Conservation (phyloP, 2,797 vertebrate genomes). For the Sebastes wilsoni region DNA sequence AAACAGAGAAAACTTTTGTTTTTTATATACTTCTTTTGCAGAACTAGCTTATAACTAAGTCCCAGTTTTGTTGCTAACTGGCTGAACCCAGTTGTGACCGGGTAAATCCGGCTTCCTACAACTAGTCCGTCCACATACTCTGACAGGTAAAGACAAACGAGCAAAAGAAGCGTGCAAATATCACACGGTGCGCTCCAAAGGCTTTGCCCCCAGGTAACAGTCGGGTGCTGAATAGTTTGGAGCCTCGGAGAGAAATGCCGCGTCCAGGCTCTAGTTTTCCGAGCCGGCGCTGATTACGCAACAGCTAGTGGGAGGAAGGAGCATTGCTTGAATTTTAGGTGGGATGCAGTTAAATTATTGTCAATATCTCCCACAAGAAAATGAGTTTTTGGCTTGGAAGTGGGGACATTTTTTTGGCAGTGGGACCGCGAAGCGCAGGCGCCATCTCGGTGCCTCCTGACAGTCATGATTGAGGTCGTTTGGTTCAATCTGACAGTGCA, state of each 20-base stretch:
- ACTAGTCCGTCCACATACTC: conserved; percentile 7
- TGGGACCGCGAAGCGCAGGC: not conserved
- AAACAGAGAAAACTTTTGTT: not conserved
- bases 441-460: conserved; percentile 3
- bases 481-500: conserved; percentile 46
- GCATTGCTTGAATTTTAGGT: not conserved
- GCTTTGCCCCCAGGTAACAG: conserved; percentile 49
- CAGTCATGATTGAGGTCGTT: conserved; percentile 24
- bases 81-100: conserved; percentile 30
- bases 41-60: not conserved
- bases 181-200: conserved; percentile 68
- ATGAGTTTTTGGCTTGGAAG: not conserved
- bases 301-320: conserved; percentile 12
- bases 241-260: conserved; percentile 71
- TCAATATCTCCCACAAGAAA: conserved; percentile 10
- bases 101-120: not conserved
- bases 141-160: conserved; percentile 21
- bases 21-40: not conserved
- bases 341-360: conserved; percentile 19
- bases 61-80: not conserved
- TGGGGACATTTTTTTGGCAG: conserved; percentile 28
- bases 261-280: conserved; percentile 62
- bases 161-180: conserved; percentile 54
- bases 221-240: conserved; percentile 65
- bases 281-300: conserved; percentile 42